Conservation (phyloP, 2,113 vertebrate species). For the Phasianus colchicus region DNA sequence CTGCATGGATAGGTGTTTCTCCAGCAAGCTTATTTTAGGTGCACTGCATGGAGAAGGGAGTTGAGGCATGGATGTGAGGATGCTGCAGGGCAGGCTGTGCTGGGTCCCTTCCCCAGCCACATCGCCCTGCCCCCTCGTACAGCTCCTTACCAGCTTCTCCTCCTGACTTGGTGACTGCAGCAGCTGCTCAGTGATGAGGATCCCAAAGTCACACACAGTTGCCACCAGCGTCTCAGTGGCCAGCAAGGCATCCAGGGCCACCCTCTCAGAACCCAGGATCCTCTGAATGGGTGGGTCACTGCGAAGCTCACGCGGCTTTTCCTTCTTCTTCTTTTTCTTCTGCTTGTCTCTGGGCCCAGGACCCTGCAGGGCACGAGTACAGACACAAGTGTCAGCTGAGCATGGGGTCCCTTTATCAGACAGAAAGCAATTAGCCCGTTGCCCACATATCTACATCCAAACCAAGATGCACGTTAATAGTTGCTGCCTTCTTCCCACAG, state of each 20-base stretch:
- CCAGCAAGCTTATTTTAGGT: not conserved
- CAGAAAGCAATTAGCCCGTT: not conserved
- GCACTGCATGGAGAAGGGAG: not conserved
- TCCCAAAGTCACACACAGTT: constrained; percentile 77
- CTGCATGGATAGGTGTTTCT: fast-evolving
- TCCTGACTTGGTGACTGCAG: not conserved
- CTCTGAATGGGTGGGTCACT: constrained; percentile 75
- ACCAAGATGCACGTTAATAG: not conserved
- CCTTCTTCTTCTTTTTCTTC: constrained; percentile 45
- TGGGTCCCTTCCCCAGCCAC: not conserved
- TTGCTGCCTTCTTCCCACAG: not conserved
- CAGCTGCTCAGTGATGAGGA: not conserved
- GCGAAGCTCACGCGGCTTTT: constrained; percentile 45
- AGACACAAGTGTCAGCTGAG: not conserved
- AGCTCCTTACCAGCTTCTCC: constrained; percentile 58
- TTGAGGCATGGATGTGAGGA: not conserved
- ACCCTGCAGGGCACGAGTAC: not conserved
- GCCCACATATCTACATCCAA: not conserved
- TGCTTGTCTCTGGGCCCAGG: constrained; percentile 57
- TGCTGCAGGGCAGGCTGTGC: not conserved
- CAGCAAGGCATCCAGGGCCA: constrained; percentile 75
- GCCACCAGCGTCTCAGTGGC: constrained; percentile 47
- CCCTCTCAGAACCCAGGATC: constrained; percentile 59
- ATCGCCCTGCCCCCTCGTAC: fast-evolving
- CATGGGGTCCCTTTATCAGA: not conserved